Conservation (phyloP, 1,140 invertebrate species). For the Trichonephila inaurata region DNA sequence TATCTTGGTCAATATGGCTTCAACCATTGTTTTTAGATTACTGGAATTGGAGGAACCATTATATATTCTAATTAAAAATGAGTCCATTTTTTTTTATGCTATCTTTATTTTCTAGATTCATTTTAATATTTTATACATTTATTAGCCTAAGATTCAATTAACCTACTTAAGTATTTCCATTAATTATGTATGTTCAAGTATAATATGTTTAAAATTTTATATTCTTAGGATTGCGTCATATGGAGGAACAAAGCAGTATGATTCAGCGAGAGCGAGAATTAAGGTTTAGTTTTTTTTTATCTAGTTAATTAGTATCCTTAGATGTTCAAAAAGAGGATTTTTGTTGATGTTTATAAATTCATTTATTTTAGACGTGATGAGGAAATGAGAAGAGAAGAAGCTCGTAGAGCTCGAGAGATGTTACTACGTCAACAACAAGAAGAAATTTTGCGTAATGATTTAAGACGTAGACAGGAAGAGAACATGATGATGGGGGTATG, state of each 20-base stretch:
- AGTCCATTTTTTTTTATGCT: too few relatives aligned
- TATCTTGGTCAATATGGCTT: too few relatives aligned
- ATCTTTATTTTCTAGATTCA: not conserved
- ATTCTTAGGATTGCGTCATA: constrained; percentile 87
- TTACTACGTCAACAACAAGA: constrained; percentile 91
- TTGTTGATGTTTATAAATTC: too few relatives aligned
- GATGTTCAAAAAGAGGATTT: too few relatives aligned
- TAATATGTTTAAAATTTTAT: not conserved
- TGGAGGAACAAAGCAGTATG: constrained; percentile 92
- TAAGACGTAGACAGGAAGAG: constrained; percentile 68
- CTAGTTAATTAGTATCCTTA: too few relatives aligned
- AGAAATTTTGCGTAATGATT: constrained; percentile 85
- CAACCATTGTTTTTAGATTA: too few relatives aligned
- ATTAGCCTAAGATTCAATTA: too few relatives aligned
- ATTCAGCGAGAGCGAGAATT: constrained; percentile 93
- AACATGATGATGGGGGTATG: constrained; percentile 65
- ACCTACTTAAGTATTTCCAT: too few relatives aligned
- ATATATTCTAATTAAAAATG: too few relatives aligned
- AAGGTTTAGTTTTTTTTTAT: constrained; percentile 81
- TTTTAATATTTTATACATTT: too few relatives aligned
- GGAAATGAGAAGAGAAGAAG: constrained; percentile 87
- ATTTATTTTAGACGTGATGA: constrained; percentile 76
- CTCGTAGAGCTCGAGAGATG: constrained; percentile 88
- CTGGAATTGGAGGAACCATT: too few relatives aligned
- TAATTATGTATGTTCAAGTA: too few relatives aligned